phyloP scores from a whole-genome alignment of 2,797 vertebrate genomes.

The Anabacerthia variegaticeps region DNA sequence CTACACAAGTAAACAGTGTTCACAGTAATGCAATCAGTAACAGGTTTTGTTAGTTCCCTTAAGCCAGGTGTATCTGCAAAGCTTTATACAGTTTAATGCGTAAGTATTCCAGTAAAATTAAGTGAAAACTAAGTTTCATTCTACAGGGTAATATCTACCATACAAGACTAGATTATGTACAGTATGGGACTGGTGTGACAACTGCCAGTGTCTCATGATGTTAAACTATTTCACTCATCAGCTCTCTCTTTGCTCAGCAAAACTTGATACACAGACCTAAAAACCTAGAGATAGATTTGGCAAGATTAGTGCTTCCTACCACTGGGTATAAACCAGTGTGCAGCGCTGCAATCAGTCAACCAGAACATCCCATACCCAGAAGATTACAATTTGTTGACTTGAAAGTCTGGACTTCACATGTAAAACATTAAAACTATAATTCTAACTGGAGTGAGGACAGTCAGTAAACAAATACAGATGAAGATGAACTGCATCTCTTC shows the following conservation, averaged over 20 bases:
- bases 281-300: slow-evolving; percentile 11
- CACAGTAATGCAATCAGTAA: slow-evolving; percentile 38
- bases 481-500: slow-evolving; percentile 51
- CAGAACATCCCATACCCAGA: slow-evolving; percentile 44
- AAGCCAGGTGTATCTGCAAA: slow-evolving; percentile 36
- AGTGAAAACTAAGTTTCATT: slow-evolving; percentile 40
- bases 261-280: not conserved
- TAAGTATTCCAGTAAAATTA: slow-evolving; percentile 62
- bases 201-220: slow-evolving; percentile 18
- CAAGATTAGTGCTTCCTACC: slow-evolving; percentile 26
- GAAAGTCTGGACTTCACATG: slow-evolving; percentile 43
- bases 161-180: slow-evolving; percentile 65
- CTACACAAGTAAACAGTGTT: slow-evolving; percentile 53
- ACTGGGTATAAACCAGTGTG: not conserved
- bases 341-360: not conserved
- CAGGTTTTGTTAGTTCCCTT: not conserved
- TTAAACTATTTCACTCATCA: slow-evolving; percentile 4
- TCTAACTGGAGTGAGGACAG: slow-evolving; percentile 44
- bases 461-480: slow-evolving; percentile 42
- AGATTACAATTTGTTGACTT: slow-evolving; percentile 28
- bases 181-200: slow-evolving; percentile 57
- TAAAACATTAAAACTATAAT: slow-evolving; percentile 25
- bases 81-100: slow-evolving; percentile 13
- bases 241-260: not conserved
- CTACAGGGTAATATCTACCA: slow-evolving; percentile 62